Evolutionary conservation across 1,140 invertebrate genomes (phyloP).

Genomic region (Drosophila athabasca): DNA sequence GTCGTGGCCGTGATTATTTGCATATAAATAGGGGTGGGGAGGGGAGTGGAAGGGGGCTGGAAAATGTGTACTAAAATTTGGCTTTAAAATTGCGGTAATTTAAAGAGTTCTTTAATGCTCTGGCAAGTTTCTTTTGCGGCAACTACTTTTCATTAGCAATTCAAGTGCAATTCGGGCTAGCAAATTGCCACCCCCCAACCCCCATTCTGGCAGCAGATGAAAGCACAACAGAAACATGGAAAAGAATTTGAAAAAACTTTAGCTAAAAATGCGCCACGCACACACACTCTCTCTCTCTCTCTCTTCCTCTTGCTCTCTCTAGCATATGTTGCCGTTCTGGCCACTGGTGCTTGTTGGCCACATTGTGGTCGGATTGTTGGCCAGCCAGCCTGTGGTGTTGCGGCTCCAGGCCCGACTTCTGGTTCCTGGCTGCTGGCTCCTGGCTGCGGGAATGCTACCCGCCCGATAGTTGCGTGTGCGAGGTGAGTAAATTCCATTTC

Average conservation of each 20-base stretch:
- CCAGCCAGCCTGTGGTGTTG: slow-evolving; percentile 35
- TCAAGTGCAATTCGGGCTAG: slow-evolving; percentile 49
- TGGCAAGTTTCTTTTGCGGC: neutral
- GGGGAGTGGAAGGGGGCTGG: neutral
- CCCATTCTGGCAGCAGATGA: slow-evolving; percentile 13
- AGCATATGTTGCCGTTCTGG: slow-evolving; percentile 46
- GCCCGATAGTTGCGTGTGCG: slow-evolving; percentile 41
- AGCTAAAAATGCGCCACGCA: slow-evolving; percentile 37
- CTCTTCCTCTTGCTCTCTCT: slow-evolving; percentile 28
- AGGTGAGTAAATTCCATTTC: slow-evolving; percentile 67
- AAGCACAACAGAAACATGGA: slow-evolving; percentile 1
- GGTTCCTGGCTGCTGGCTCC: neutral
- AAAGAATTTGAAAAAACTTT: slow-evolving; percentile 27
- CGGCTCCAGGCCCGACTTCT: neutral
- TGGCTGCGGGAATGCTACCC: slow-evolving; percentile 10
- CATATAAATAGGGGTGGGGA: slow-evolving; percentile 26
- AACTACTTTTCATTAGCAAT: slow-evolving; percentile 46
- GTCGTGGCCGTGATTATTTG: slow-evolving; percentile 50
- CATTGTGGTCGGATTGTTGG: slow-evolving; percentile 57
- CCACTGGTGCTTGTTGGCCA: slow-evolving; percentile 37
- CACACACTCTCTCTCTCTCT: slow-evolving; percentile 26
- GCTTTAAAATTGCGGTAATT: slow-evolving; percentile 42
- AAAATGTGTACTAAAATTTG: slow-evolving; percentile 39
- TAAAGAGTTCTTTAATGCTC: slow-evolving; percentile 34
- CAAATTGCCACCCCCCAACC: slow-evolving; percentile 27